These are phyloP conservation scores for Drosophila sp. DNA, from an alignment of 1,140 invertebrate genomes.

Conservation along the genomic window DNA sequence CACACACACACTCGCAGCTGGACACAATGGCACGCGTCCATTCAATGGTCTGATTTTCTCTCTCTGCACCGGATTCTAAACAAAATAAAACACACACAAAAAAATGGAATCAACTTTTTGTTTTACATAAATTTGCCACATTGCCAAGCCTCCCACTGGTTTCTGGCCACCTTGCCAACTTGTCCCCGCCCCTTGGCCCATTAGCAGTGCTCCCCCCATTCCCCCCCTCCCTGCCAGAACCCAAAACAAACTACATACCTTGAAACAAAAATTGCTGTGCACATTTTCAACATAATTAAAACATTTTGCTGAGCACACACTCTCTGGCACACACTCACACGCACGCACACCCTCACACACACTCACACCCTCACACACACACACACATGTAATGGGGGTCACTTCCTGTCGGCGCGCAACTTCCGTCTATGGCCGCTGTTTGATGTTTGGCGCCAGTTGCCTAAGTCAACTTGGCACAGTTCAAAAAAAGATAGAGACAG, in stretches of 20 bases:
- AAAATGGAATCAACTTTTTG: conserved; percentile 48
- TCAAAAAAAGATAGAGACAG: background rate
- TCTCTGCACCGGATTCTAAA: conserved; percentile 31
- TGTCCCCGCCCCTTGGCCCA: background rate
- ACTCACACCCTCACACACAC: conserved; percentile 11
- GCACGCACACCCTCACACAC: conserved; percentile 24
- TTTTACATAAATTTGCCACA: conserved; percentile 53
- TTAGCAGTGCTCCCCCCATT: too few species aligned
- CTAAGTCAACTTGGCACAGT: conserved; percentile 28
- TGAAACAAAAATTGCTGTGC: conserved; percentile 63
- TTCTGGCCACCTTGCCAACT: too few species aligned
- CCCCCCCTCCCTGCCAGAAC: background rate
- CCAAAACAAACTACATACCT: conserved; percentile 40
- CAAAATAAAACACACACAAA: conserved; percentile 3
- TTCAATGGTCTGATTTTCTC: conserved; percentile 7
- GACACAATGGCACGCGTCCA: conserved; percentile 19
- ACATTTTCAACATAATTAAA: conserved; percentile 77
- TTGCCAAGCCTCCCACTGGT: background rate
- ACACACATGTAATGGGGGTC: conserved; percentile 42
- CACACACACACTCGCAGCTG: conserved; percentile 7
- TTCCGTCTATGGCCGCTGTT: conserved; percentile 52
- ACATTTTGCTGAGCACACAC: conserved; percentile 67
- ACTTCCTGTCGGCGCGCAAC: conserved; percentile 70
- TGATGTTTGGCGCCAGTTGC: conserved; percentile 55
- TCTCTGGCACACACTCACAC: conserved; percentile 10